Percentiles rank a stretch among this genome's conserved stretches.
These are phyloP conservation scores for Buteo buteo DNA, from an alignment of 2,113 vertebrate species.

Conservation along the genomic window DNA sequence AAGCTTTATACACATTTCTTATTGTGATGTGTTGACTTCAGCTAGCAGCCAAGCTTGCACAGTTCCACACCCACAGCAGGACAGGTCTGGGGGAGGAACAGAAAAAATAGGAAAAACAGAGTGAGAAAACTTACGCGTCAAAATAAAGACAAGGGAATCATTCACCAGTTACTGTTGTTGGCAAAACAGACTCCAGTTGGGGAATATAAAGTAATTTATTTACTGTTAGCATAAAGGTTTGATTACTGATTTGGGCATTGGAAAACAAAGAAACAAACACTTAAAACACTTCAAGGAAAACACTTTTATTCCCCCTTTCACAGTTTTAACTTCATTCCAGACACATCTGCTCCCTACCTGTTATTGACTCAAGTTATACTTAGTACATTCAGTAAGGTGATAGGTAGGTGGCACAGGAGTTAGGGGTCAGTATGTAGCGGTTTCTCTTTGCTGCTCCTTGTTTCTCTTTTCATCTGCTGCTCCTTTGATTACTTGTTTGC, in stretches of 20 bases:
- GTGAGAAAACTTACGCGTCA: not conserved
- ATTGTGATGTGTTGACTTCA: not conserved
- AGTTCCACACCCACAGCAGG: not conserved
- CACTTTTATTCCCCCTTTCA: not conserved
- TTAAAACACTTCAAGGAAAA: not conserved
- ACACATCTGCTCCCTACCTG: not conserved
- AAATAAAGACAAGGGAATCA: not conserved
- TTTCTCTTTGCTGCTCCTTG: not conserved
- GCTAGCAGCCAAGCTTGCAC: not conserved
- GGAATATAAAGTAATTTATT: not conserved
- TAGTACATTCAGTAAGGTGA: not conserved
- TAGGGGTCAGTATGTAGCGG: not conserved
- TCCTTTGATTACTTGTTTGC: not conserved
- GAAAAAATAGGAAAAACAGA: not conserved
- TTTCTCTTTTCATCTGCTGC: not conserved
- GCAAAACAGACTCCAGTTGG: not conserved
- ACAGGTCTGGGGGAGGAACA: not conserved
- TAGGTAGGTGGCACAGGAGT: not conserved
- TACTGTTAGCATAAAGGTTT: rapidly evolving
- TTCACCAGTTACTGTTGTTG: not conserved
- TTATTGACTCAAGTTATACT: not conserved
- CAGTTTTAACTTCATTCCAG: not conserved
- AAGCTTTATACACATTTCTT: not conserved
- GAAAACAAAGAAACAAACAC: not conserved
- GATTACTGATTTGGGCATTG: not conserved